phyloP scores from a whole-genome alignment of 92 coral and sea anemone species.

The Diadumene lineata region DNA sequence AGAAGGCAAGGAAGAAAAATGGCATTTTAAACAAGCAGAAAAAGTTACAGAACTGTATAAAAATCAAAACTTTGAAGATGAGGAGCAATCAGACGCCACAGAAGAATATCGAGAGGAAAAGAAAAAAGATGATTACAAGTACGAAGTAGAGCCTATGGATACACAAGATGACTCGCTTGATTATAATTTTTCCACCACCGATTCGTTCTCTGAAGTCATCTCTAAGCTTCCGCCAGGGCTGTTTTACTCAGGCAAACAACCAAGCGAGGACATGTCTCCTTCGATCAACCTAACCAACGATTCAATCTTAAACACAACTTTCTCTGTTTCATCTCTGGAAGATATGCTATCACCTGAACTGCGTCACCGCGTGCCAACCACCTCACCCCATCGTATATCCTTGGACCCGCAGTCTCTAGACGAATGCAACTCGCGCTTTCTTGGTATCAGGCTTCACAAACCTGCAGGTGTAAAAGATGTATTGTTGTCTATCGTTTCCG shows the following conservation, averaged over 20 bases:
- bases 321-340: constrained; percentile 25
- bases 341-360: constrained; percentile 20
- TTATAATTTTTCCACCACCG: neutral
- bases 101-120: neutral
- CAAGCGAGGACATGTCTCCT: neutral
- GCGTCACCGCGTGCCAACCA: constrained; percentile 3
- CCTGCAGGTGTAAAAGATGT: constrained; percentile 28
- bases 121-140: neutral
- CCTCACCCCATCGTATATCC: constrained; percentile 5
- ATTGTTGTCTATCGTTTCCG: neutral
- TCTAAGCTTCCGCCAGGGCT: constrained; percentile 3
- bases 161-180: neutral
- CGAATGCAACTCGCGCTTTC: neutral
- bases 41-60: too few relatives aligned
- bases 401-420: constrained; percentile 3
- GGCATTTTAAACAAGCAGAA: too few relatives aligned
- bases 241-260: neutral
- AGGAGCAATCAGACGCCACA: neutral
- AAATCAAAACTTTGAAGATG: neutral
- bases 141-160: neutral
- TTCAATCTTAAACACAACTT: constrained; percentile 12
- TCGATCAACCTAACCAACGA: neutral
- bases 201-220: constrained; percentile 1
- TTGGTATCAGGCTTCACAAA: constrained; percentile 29
- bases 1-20: too few relatives aligned